Base-by-base conservation (phyloP, 2,113 vertebrate species). In the Orycteropus afer region DNA sequence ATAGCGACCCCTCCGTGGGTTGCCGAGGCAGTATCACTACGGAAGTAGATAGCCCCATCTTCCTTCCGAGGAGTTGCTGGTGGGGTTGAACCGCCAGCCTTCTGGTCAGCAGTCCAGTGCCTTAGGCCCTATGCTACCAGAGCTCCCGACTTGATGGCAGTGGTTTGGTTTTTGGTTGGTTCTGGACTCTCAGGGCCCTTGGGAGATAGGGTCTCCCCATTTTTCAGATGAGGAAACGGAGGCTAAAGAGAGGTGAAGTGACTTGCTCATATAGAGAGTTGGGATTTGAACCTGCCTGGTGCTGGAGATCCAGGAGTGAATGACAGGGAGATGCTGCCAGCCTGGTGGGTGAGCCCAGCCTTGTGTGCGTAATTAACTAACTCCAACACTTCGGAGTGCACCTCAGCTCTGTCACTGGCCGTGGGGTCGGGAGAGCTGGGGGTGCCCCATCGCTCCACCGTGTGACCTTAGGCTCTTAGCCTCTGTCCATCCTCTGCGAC, bases 151-250 rank as follows among this genome's bases (percentile, higher is more conserved):
- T n/a, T n/a, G n/a, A n/a, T n/a, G n/a, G n/a, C n/a, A n/a, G n/a
- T n/a, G n/a, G n/a, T n/a, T n/a, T n/a, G n/a, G n/a, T n/a, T n/a
- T n/a, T n/a, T n/a, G n/a, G n/a, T n/a, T n/a, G n/a, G n/a, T n/a
- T n/a, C n/a, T 42, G 27, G 22, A 79, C 74, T 42, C 12, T 45
- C 5, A 0, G 74, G 71, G 11, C 37, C 22, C 1, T 23, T 8
- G 88, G 45, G 25, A 51, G 40, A 23, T 32, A 40, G 71, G 37
- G 3, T 22, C 2, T 2, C 22, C 42, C 53, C 37, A 55, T 49
- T 96, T 92, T 87, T 51, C 25, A 78, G 86, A 90, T 80, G 49
- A 83, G 32, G 25, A 91, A 91, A 89, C 37, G 18, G 47, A 96
- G 57, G 63, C 83, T 49, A 5, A 40, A 82, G 25, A 91, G 57